Base-by-base conservation (phyloP, 2,113 vertebrate species). In the Nothocercus nigrocapillus region DNA sequence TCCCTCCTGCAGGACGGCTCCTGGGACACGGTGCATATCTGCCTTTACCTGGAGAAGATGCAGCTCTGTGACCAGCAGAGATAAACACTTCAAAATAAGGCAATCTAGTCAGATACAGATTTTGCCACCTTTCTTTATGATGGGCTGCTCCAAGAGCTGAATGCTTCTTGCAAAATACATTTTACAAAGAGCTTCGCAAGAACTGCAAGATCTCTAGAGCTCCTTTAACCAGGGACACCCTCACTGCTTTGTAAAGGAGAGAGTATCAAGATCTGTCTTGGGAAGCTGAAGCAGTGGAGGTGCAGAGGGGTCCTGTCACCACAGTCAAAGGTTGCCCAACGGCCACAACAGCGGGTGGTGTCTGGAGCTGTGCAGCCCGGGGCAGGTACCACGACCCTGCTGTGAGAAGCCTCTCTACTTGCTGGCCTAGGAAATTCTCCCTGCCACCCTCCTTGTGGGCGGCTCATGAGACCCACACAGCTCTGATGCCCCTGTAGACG, bases 401-500 rank as follows among this genome's bases (percentile, higher is more conserved):
- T 85, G 14, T 28, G 47, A 11, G 9, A 75, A 85, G 2, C 10
- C 7, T 51, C 20, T 61, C 16, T 45, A 4, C 14, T 69, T 75
- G n/a, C 7, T 15, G 38, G 5, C 32, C 30, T 9, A 16, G 20
- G 28, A 85, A 61, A 45, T 77, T 16, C 21, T 88, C n/a, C 70
- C 7, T 7, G 18, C 11, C 1, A 77, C 62, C 85, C 89, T 92
- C 86, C 69, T 80, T 84, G 34, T 32, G 36, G 61, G 34, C 21
- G 59, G 68, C 38, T 95, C 2, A 8, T 53, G 34, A 91, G 88
- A 85, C 77, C 9, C 61, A 85, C 85, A 89, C 72, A 88, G 83
- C 56, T 85, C 91, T 85, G 85, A 64, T 93, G 69, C 91, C 61
- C 51, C n/a, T 67, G 38, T 11, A 63, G 82, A 81, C 64, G 40